Base-by-base conservation (phyloP, 2,797 vertebrate genomes). In the Picus viridis region DNA sequence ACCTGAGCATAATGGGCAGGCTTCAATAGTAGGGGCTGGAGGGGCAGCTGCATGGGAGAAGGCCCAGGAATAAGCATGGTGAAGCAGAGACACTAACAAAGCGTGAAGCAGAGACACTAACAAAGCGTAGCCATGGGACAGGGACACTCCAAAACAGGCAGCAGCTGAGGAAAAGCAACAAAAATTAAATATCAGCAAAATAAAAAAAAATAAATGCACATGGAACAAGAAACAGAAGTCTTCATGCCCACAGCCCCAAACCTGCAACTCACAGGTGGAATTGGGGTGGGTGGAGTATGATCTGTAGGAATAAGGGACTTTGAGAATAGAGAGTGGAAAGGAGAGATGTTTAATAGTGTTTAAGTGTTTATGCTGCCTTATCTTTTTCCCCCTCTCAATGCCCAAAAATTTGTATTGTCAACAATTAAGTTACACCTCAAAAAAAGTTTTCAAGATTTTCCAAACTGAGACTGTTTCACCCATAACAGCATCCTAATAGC, bases 41-140 rank as follows among this genome's bases (percentile, higher is more conserved):
- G 16, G 3, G 11, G 12, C 43, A 16, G 6, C 32, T 54, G 0
- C 13, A 9, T 8, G 36, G 10, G 3, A 75, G 16, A 39, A 72
- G 4, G 4, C 3, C 41, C 29, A 19, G 29, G 17, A 9, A 19
- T 59, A 43, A 47, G 14, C 9, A 0, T 23, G 14, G 22, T 8
- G 4, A 26, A 43, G 9, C 39, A 70, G 18, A 24, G 43, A 24
- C 8, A 59, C 5, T 7, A 10, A 12, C 45, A 75, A 74, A 45
- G 16, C 43, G 32, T 20, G 4, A 26, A 43, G 9, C 39, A 70
- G 18, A 24, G 43, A 24, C 8, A 59, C 5, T 7, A 10, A 12
- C 45, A 75, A 74, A 45, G 16, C 43, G 32, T 20, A 45, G 34
- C 8, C 4, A 6, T 1, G 0, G 3, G 6, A 9, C 5, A 75